Percentiles rank a stretch among this genome's conserved stretches.
Conservation (phyloP, 2,113 vertebrate genomes). For the Pavo muticus region DNA sequence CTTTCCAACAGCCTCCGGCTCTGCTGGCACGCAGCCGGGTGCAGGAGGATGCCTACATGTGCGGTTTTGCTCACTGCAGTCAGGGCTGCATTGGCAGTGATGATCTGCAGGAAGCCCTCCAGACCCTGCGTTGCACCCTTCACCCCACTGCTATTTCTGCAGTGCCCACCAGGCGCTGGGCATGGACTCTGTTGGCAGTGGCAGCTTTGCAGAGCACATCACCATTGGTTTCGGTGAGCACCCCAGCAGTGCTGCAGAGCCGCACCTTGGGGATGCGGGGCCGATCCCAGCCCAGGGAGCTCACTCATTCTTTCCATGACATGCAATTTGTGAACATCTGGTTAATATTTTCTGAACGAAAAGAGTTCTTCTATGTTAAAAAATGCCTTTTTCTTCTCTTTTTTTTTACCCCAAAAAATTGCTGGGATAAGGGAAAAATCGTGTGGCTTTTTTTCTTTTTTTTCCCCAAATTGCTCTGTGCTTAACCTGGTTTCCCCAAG, state of each 20-base stretch:
- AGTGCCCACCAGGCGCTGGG: accelerated
- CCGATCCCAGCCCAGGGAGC: background rate
- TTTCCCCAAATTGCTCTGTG: accelerated
- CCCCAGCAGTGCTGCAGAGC: background rate
- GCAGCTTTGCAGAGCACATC: background rate
- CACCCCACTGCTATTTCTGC: background rate
- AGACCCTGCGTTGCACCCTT: background rate
- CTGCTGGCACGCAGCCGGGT: accelerated
- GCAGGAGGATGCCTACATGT: accelerated
- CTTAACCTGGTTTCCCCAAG: background rate
- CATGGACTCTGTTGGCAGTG: background rate
- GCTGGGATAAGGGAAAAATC: background rate
- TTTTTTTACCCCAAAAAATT: background rate
- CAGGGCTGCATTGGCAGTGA: accelerated
- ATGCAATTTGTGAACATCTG: slow-evolving; percentile 17
- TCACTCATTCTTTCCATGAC: slow-evolving; percentile 16
- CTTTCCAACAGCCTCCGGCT: background rate
- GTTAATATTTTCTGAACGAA: slow-evolving; percentile 40
- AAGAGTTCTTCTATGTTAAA: background rate
- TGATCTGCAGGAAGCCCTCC: accelerated
- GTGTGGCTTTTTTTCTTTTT: background rate
- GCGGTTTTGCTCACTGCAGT: accelerated
- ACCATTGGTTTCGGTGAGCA: accelerated
- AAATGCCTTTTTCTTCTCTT: background rate
- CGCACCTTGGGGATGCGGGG: accelerated